Base-by-base conservation (phyloP, 1,140 invertebrate species). In the Sitophilus oryzae region DNA sequence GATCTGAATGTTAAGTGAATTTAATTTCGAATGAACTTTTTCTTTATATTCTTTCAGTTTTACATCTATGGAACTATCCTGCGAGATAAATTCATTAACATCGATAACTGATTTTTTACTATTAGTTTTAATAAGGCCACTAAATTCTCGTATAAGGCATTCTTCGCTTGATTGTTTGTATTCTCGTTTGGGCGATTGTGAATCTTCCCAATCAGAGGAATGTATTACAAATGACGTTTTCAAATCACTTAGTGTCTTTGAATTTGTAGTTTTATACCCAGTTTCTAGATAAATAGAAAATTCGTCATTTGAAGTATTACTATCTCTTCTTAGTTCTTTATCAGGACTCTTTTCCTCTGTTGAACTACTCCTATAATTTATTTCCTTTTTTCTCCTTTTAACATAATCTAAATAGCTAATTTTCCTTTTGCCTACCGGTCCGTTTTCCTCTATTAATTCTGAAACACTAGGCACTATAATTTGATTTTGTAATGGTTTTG, bases 1-100 rank as follows among this genome's bases (percentile, higher is more conserved):
- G 6, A 66, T 65, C 50, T 66, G 58, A n/a, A 66, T 57, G 15
- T 61, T 65, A 16, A 66, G 52, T 8, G 63, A 60, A 52, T 56
- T 65, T 20, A 66, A 46, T 49, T 66, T 63, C 1, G 57, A 63
- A 25, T 66, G 61, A 1, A 66, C 63, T 37, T 53, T 57, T 10
- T 66, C 59, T 40, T 63, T 65, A 49, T 65, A 65, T 25, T 61
- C 61, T 41, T 66, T 60, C 16, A 66, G 41, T 18, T 40, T 61
- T 25, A 55, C 55, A 38, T 64, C 59, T 35, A 52, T 52, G 18
- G 42, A 38, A 16, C 18, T 21, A 16, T 56, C 36, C 21, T 21
- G 36, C 5, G 30, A 52, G 22, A 36, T 36, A 54, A 59, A 25
- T 47, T 45, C 51, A 15, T 61, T 63, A 4, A 61, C 34, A 44